Conservation (phyloP, 35 echinoderm and acorn worm genomes). For the Chiridota heheva region DNA sequence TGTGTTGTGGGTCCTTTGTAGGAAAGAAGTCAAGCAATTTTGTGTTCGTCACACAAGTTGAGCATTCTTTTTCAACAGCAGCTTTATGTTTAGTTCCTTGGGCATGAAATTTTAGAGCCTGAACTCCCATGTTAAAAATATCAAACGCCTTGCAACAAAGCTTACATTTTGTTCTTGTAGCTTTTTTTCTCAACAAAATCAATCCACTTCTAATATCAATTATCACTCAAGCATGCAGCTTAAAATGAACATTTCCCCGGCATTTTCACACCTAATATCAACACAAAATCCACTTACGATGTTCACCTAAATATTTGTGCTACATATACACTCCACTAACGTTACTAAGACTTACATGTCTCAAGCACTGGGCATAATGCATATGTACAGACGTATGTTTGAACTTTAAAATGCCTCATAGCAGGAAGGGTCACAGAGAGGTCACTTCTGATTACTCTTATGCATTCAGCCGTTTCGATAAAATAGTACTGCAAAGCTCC, state of each 20-base stretch:
- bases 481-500: too few relatives aligned
- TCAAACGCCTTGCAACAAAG: constrained; percentile 13
- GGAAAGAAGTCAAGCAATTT: constrained; percentile 19
- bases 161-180: constrained; percentile 3
- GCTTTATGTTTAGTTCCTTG: constrained; percentile 23
- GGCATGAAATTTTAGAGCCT: background rate
- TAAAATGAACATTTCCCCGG: constrained; percentile 15
- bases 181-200: constrained; percentile 1
- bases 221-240: constrained; percentile 6
- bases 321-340: too few relatives aligned
- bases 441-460: too few relatives aligned
- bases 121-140: constrained; percentile 20
- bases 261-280: constrained; percentile 28
- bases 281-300: constrained; percentile 4
- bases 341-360: too few relatives aligned
- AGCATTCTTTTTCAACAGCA: too few relatives aligned
- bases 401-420: too few relatives aligned
- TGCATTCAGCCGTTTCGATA: too few relatives aligned
- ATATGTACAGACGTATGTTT: too few relatives aligned
- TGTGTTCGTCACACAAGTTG: too few relatives aligned
- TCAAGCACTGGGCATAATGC: too few relatives aligned
- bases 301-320: too few relatives aligned
- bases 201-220: constrained; percentile 24
- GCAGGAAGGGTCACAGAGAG: too few relatives aligned
- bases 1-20: background rate